These are phyloP conservation scores for Trogon surrucura DNA, from an alignment of 2,113 vertebrate genomes.

Conservation along the genomic window DNA sequence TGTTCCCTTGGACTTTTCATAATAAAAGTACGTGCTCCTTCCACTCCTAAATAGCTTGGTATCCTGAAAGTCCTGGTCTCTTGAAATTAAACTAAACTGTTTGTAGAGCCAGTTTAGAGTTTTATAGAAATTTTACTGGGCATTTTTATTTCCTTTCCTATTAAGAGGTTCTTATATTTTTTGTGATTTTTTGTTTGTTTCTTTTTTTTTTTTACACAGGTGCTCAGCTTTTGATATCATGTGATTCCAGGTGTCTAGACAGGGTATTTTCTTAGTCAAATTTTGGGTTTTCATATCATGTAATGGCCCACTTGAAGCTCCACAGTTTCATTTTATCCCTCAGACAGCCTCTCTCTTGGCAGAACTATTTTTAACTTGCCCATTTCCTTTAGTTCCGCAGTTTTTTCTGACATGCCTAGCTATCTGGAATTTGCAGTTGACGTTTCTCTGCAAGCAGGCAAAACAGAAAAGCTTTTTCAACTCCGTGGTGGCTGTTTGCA, in stretches of 20 bases:
- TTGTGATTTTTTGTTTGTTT: not conserved
- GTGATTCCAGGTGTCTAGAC: constrained; percentile 41
- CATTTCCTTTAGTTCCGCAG: not conserved
- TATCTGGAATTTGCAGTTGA: not conserved
- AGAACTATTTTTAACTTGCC: constrained; percentile 4
- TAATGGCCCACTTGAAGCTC: constrained; percentile 30
- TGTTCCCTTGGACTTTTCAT: constrained; percentile 10
- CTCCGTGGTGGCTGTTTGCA: not conserved
- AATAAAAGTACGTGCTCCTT: not conserved
- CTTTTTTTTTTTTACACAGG: constrained; percentile 35
- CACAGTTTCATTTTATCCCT: not conserved
- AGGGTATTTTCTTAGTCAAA: constrained; percentile 58
- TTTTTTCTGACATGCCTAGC: not conserved
- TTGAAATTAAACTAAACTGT: constrained; percentile 50
- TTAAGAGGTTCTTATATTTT: not conserved
- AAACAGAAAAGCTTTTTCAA: not conserved
- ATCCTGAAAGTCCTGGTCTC: constrained; percentile 28
- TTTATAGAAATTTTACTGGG: constrained; percentile 48
- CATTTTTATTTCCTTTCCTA: constrained; percentile 27
- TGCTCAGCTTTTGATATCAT: constrained; percentile 60
- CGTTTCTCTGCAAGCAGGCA: not conserved
- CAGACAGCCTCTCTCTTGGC: not conserved
- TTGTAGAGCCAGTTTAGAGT: constrained; percentile 50
- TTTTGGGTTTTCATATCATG: constrained; percentile 3
- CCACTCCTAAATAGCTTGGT: not conserved